A percentile compares a stretch with the other conserved stretches of the same genome.
phyloP scores from a whole-genome alignment of 2,888 invertebrate species.

The Encarsia formosa region DNA sequence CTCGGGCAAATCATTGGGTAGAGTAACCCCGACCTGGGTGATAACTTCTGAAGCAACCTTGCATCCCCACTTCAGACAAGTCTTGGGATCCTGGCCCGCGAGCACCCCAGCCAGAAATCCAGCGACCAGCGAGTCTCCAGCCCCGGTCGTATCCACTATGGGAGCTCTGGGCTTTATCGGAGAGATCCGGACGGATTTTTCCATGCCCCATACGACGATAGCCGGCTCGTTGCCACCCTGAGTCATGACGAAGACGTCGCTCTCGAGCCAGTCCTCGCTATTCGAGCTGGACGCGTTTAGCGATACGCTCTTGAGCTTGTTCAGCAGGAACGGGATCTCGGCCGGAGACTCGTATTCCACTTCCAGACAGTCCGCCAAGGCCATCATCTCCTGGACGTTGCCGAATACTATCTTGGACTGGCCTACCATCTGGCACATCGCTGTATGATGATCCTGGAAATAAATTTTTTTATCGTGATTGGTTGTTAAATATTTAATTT shows the following conservation, averaged over 20 bases:
- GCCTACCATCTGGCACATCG: slow-evolving; percentile 45
- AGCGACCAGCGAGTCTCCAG: slow-evolving; percentile 50
- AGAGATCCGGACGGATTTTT: slow-evolving; percentile 38
- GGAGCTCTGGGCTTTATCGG: slow-evolving; percentile 37
- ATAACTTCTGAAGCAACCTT: slow-evolving; percentile 40
- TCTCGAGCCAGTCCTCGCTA: slow-evolving; percentile 38
- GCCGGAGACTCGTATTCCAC: slow-evolving; percentile 38
- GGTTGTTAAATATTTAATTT: no score
- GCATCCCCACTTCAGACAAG: slow-evolving; percentile 45
- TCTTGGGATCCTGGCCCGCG: slow-evolving; percentile 39
- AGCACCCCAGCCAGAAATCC: slow-evolving; percentile 48
- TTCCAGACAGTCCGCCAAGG: slow-evolving; percentile 40
- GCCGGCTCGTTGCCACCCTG: slow-evolving; percentile 43
- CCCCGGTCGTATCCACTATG: slow-evolving; percentile 48
- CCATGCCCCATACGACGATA: slow-evolving; percentile 45
- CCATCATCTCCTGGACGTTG: slow-evolving; percentile 43
- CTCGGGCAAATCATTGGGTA: slow-evolving; percentile 35
- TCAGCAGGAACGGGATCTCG: slow-evolving; percentile 44
- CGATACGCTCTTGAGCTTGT: slow-evolving; percentile 41
- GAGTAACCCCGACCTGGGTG: slow-evolving; percentile 39
- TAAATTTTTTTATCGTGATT: slow-evolving; percentile 2
- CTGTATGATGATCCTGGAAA: slow-evolving; percentile 40
- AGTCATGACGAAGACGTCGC: slow-evolving; percentile 43
- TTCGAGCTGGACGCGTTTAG: slow-evolving; percentile 37
- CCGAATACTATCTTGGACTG: slow-evolving; percentile 45